These are phyloP conservation scores for Sitophilus oryzae DNA, from an alignment of 1,140 invertebrate genomes.

Conservation along the genomic window DNA sequence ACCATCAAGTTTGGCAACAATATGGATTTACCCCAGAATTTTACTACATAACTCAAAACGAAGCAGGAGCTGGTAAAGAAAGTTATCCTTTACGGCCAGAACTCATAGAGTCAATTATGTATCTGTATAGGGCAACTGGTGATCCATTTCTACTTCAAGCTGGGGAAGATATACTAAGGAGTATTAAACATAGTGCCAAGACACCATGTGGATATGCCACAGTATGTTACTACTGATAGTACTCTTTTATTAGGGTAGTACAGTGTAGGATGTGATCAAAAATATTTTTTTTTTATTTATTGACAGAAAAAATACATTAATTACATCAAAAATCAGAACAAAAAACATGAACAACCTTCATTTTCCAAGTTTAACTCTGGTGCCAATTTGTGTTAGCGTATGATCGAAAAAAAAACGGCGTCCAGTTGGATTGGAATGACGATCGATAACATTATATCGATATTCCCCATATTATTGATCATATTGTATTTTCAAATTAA, in stretches of 20 bases:
- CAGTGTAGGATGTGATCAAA: not conserved
- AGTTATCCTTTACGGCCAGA: slow-evolving; percentile 95
- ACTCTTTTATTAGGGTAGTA: not conserved
- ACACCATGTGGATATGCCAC: slow-evolving; percentile 98
- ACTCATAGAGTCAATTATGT: slow-evolving; percentile 95
- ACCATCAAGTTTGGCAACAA: slow-evolving; percentile 92
- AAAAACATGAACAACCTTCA: no score
- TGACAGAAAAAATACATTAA: no score
- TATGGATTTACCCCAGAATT: slow-evolving; percentile 97
- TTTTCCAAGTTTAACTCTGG: no score
- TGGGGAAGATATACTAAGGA: slow-evolving; percentile 81
- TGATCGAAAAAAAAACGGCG: no score
- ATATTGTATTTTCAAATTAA: no score
- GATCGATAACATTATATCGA: no score
- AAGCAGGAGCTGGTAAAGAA: slow-evolving; percentile 78
- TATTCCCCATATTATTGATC: no score
- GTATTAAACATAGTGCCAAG: slow-evolving; percentile 82
- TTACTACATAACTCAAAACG: slow-evolving; percentile 86
- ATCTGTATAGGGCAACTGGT: slow-evolving; percentile 87
- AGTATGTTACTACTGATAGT: slow-evolving; percentile 49
- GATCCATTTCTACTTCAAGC: slow-evolving; percentile 89
- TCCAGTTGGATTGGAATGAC: no score
- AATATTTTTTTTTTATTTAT: slow-evolving; percentile 5
- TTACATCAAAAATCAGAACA: no score
- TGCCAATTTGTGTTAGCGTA: no score